These are phyloP conservation scores for Spheniscus mendiculus DNA, from an alignment of 2,113 vertebrate species.

Conservation along the genomic window DNA sequence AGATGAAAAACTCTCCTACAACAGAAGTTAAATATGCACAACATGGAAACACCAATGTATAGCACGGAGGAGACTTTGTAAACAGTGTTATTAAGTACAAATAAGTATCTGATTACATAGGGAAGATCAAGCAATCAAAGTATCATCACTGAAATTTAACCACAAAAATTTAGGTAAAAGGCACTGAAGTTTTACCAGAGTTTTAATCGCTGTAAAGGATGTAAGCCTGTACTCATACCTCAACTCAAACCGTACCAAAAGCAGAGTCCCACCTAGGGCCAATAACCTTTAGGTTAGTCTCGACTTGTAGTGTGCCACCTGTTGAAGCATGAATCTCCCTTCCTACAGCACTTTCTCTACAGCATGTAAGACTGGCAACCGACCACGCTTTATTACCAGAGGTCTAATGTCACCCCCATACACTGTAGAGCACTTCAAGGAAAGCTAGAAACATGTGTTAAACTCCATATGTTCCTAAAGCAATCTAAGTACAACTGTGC, in stretches of 20 bases:
- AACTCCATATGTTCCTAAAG: neutral
- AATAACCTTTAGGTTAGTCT: neutral
- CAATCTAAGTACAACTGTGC: conserved; percentile 9
- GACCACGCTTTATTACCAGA: neutral
- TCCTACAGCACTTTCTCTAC: neutral
- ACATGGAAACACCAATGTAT: neutral
- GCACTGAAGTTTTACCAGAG: neutral
- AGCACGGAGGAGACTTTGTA: neutral
- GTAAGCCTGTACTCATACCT: neutral
- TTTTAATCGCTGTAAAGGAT: neutral
- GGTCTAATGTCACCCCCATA: neutral
- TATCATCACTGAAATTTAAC: neutral
- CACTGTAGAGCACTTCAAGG: neutral
- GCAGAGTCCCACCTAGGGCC: neutral
- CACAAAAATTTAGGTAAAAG: neutral
- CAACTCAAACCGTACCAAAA: neutral
- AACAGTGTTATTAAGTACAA: neutral
- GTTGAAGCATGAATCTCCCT: neutral
- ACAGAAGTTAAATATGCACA: neutral
- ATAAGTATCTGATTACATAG: neutral
- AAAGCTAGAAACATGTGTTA: neutral
- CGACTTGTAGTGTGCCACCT: neutral
- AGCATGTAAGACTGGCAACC: neutral
- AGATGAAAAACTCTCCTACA: neutral
- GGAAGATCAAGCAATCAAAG: neutral